These are phyloP conservation scores for Progne subis DNA, from an alignment of 2,113 vertebrate species.

Conservation along the genomic window DNA sequence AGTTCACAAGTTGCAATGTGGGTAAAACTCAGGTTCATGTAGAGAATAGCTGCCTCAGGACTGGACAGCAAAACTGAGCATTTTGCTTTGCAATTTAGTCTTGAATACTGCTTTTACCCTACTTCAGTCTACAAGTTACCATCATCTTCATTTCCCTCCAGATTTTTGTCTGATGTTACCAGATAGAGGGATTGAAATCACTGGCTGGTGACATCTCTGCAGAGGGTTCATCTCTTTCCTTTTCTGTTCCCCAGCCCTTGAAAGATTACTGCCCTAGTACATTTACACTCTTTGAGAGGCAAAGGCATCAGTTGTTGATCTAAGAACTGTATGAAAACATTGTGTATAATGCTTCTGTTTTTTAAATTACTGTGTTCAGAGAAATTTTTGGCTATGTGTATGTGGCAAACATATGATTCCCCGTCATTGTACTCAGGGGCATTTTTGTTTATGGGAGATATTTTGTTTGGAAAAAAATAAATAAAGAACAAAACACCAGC, in stretches of 20 bases:
- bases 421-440: background rate
- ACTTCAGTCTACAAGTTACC: background rate
- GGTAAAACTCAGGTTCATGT: background rate
- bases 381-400: background rate
- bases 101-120: background rate
- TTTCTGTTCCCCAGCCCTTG: background rate
- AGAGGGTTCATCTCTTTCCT: background rate
- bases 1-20: background rate
- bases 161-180: background rate
- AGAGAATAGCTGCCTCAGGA: background rate
- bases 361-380: background rate
- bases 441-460: background rate
- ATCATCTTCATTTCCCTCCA: background rate
- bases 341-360: fast-evolving
- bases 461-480: background rate
- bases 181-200: background rate
- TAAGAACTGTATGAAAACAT: background rate
- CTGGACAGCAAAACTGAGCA: background rate
- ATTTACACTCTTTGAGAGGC: fast-evolving
- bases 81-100: background rate
- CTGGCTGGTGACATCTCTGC: background rate
- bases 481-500: background rate
- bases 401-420: background rate
- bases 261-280: background rate
- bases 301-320: background rate